Conservation (phyloP, 2,113 vertebrate genomes). For the Gobio gobio region DNA sequence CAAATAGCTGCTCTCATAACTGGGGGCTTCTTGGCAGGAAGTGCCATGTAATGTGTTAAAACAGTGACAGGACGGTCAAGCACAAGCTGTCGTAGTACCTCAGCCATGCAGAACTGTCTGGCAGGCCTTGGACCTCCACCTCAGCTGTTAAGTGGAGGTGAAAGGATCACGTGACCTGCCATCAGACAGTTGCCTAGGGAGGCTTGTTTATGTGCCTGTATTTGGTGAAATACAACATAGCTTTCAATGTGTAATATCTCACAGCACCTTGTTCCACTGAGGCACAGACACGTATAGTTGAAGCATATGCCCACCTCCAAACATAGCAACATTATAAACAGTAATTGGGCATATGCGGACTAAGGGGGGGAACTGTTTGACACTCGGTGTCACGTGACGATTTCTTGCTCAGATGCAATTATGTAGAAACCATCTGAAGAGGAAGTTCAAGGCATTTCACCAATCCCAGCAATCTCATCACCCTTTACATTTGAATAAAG, state of each 20-base stretch:
- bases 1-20: conserved; percentile 65
- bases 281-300: conserved; percentile 50
- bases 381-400: not conserved
- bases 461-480: not conserved
- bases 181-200: conserved; percentile 59
- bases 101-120: conserved; percentile 64
- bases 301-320: conserved; percentile 41
- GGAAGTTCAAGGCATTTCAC: conserved; percentile 6
- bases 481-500: not conserved
- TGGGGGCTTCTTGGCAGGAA: conserved; percentile 50
- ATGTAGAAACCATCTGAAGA: conserved; percentile 8
- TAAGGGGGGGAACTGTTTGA: conserved; percentile 11
- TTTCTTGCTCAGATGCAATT: conserved; percentile 6
- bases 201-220: conserved; percentile 51
- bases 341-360: conserved; percentile 37
- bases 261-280: conserved; percentile 48
- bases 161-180: conserved; percentile 53
- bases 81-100: conserved; percentile 63
- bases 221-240: conserved; percentile 61
- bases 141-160: conserved; percentile 62
- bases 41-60: conserved; percentile 59
- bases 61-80: conserved; percentile 67
- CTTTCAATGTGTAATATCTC: conserved; percentile 56
- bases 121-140: conserved; percentile 61
- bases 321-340: conserved; percentile 52